Base-by-base conservation (phyloP, 2,888 invertebrate genomes). In the Agrochola litura region DNA sequence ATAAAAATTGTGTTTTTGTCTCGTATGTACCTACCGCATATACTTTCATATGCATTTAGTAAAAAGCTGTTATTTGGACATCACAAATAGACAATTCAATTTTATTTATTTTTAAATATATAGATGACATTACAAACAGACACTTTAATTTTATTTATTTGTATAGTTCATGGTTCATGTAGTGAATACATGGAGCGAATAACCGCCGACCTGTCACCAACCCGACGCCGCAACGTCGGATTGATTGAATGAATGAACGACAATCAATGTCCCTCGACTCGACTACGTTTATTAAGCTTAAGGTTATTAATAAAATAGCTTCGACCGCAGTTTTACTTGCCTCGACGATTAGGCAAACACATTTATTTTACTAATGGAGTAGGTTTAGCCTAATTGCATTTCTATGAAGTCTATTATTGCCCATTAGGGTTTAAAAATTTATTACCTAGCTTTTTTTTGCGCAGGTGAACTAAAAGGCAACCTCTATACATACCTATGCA, bases 231-330 rank as follows among this genome's bases (percentile, higher is more conserved):
- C 25, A 22, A 25, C 54, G 37, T 56, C 10, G 41, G 6, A 16
- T 58, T n/a, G 54, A 68, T 54, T 56, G 37, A 76, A 58, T 81
- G 67, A 76, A 58, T 68, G 67, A 37, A 52, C 37, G 58, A 58
- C 67, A 79, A 41, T 64, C 63, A 58, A 75, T 68, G 68, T 46
- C 63, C 25, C 67, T 74, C 75, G 6, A 58, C 61, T 22, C 52
- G 12, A 83, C 46, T 60, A 58, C 73, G 37, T 77, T 67, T 67
- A 81, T 69, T 69, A 82, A 63, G 43, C 65, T 25, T 69, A 25
- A n/a, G 64, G 56, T 76, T 65, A 84, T 76, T 84, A 63, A 76
- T 84, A 73, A 78, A 61, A 60, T 43, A 30, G 72, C 65, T 49
- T 60, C 12, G 61, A 52, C n/a, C 60, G n/a, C 56, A 37, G 49